Conservation (phyloP, 2,113 vertebrate species). For the Austrofundulus limnaeus region DNA sequence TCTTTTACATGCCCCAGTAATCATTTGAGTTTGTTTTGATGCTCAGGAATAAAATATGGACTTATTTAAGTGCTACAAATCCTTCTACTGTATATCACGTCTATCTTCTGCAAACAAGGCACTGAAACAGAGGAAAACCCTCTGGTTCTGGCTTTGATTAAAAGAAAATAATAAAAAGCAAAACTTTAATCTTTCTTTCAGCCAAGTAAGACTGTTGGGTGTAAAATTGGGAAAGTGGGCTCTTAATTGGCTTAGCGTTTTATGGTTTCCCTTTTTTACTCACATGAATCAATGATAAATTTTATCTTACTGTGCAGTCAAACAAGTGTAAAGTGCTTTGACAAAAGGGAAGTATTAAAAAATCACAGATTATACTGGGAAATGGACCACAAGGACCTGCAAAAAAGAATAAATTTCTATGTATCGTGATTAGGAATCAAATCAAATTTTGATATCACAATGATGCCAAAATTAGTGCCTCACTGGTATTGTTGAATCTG, state of each 20-base stretch:
- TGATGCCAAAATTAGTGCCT: constrained; percentile 14
- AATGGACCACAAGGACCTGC: constrained; percentile 18
- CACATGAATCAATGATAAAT: constrained; percentile 52
- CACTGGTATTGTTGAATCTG: neutral
- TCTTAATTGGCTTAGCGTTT: constrained; percentile 58
- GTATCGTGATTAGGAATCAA: constrained; percentile 23
- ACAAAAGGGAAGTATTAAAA: constrained; percentile 36
- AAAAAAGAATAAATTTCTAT: constrained; percentile 11
- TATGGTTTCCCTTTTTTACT: constrained; percentile 40
- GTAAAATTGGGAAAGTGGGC: constrained; percentile 57
- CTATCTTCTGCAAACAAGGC: constrained; percentile 33
- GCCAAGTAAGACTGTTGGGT: constrained; percentile 43
- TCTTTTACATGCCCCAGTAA: constrained; percentile 34
- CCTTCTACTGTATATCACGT: constrained; percentile 38
- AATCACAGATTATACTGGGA: constrained; percentile 31
- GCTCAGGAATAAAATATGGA: constrained; percentile 46
- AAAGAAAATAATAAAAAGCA: constrained; percentile 40
- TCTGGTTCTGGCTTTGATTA: constrained; percentile 42
- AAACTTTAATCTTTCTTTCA: constrained; percentile 54
- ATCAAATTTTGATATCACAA: constrained; percentile 43
- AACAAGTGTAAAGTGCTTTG: constrained; percentile 41
- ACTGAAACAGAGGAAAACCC: constrained; percentile 47
- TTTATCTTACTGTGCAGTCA: constrained; percentile 56
- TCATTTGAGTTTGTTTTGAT: constrained; percentile 29
- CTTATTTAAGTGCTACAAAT: constrained; percentile 37